phyloP scores from a whole-genome alignment of 2,888 invertebrate species.

The Endomychus coccineus region DNA sequence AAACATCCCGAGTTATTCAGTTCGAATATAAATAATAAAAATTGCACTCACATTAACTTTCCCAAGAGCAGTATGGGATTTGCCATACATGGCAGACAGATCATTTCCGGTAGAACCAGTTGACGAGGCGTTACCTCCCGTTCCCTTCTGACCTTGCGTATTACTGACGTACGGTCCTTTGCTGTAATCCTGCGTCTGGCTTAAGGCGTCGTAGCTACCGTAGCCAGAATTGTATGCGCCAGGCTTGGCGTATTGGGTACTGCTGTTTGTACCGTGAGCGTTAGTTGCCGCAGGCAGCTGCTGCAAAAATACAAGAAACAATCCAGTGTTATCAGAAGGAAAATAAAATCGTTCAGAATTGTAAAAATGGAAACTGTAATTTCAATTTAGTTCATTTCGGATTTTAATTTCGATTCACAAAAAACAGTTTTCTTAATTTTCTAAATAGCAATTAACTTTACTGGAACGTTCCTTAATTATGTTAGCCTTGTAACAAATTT shows the following conservation, averaged over 20 bases:
- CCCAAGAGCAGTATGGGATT: slow-evolving; percentile 78
- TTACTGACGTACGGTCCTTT: slow-evolving; percentile 49
- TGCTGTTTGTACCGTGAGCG: slow-evolving; percentile 55
- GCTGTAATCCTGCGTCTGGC: slow-evolving; percentile 46
- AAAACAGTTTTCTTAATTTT: too few species aligned
- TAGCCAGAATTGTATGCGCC: slow-evolving; percentile 52
- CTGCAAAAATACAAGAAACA: slow-evolving; percentile 35
- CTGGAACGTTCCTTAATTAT: too few species aligned
- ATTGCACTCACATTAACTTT: slow-evolving; percentile 86
- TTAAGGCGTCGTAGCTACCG: slow-evolving; percentile 56
- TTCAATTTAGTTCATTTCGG: too few species aligned
- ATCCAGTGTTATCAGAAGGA: background rate
- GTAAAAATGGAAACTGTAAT: too few species aligned
- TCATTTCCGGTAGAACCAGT: slow-evolving; percentile 56
- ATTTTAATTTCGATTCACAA: too few species aligned
- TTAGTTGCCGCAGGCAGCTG: slow-evolving; percentile 69
- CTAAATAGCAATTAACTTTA: too few species aligned
- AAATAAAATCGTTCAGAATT: too few species aligned
- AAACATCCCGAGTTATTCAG: too few species aligned
- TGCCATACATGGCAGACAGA: slow-evolving; percentile 79
- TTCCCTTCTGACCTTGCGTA: slow-evolving; percentile 44
- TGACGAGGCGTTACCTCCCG: slow-evolving; percentile 37
- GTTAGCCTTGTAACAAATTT: too few species aligned
- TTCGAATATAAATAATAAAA: too few species aligned
- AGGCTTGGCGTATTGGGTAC: slow-evolving; percentile 63